Evolutionary conservation across 2,888 invertebrate species (phyloP).

Genomic region (Drosophila sordidapex): DNA sequence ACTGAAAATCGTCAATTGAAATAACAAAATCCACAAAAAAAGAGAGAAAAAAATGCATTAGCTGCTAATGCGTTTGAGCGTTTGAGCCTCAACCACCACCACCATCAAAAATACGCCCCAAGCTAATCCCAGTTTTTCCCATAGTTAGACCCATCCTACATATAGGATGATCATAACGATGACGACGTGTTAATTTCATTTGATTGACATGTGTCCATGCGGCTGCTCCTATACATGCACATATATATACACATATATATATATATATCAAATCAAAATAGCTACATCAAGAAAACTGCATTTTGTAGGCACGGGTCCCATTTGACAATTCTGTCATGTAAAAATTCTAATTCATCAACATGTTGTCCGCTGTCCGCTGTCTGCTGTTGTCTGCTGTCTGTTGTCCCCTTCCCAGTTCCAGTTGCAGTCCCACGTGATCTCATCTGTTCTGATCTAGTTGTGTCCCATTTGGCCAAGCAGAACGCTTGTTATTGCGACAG

Average conservation of each 20-base stretch:
- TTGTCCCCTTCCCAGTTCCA: not conserved
- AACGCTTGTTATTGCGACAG: conserved; percentile 32
- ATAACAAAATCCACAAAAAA: conserved; percentile 25
- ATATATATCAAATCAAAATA: not conserved
- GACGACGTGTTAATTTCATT: conserved; percentile 75
- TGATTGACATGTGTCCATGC: conserved; percentile 75
- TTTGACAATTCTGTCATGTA: conserved; percentile 39
- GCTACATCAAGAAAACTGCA: conserved; percentile 1
- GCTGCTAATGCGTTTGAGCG: conserved; percentile 56
- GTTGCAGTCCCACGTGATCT: not conserved
- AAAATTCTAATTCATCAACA: conserved; percentile 32
- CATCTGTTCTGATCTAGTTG: conserved; percentile 36
- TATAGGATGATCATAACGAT: conserved; percentile 19
- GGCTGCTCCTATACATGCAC: not conserved
- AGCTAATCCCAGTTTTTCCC: conserved; percentile 56
- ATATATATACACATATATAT: not conserved
- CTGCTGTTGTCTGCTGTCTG: not conserved
- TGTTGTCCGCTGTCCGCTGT: conserved; percentile 2
- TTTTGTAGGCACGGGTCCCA: conserved; percentile 31
- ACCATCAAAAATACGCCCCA: conserved; percentile 35
- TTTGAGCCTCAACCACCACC: conserved; percentile 53
- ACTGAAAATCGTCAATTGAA: conserved; percentile 17
- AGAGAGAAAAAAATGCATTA: conserved; percentile 50
- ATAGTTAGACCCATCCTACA: not conserved
- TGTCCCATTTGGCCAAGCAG: conserved; percentile 37